Conservation (phyloP, 2,888 invertebrate genomes). For the Micoletzkya japonica region DNA sequence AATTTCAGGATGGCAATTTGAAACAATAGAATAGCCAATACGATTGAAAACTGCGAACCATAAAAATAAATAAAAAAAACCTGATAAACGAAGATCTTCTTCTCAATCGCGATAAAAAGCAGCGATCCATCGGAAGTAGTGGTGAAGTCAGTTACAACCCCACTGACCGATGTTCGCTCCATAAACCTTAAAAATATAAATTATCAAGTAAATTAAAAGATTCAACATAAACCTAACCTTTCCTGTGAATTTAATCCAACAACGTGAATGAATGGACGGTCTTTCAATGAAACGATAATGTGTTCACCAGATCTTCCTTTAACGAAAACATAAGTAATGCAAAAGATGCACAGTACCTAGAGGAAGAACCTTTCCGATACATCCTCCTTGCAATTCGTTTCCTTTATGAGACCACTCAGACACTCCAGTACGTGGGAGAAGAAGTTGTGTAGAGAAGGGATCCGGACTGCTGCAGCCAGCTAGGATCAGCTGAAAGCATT, state of each 20-base stretch:
- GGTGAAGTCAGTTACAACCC: conserved; percentile 3
- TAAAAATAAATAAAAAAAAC: conserved; percentile 28
- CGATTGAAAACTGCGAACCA: not conserved
- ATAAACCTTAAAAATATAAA: conserved; percentile 1
- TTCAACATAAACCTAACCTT: not conserved
- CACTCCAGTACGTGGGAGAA: conserved; percentile 54
- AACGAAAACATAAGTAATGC: conserved; percentile 7
- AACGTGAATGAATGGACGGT: conserved; percentile 46
- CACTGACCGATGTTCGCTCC: conserved; percentile 6
- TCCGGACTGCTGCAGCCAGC: conserved; percentile 41
- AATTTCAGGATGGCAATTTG: too few species aligned
- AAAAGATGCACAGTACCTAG: conserved; percentile 37
- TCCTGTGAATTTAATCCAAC: conserved; percentile 31
- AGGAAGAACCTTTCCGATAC: conserved; percentile 40
- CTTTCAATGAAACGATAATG: conserved; percentile 42
- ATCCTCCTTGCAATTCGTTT: conserved; percentile 50
- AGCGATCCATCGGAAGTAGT: conserved; percentile 39
- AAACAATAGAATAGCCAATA: too few species aligned
- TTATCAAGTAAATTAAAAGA: not conserved
- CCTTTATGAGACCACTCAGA: conserved; percentile 55
- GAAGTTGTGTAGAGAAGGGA: conserved; percentile 47
- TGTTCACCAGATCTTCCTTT: conserved; percentile 43
- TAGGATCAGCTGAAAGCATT: conserved; percentile 34
- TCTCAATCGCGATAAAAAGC: conserved; percentile 45
- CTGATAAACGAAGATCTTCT: conserved; percentile 51